These are phyloP conservation scores for Limulus polyphemus DNA, from an alignment of 2,888 invertebrate species.

Conservation along the genomic window DNA sequence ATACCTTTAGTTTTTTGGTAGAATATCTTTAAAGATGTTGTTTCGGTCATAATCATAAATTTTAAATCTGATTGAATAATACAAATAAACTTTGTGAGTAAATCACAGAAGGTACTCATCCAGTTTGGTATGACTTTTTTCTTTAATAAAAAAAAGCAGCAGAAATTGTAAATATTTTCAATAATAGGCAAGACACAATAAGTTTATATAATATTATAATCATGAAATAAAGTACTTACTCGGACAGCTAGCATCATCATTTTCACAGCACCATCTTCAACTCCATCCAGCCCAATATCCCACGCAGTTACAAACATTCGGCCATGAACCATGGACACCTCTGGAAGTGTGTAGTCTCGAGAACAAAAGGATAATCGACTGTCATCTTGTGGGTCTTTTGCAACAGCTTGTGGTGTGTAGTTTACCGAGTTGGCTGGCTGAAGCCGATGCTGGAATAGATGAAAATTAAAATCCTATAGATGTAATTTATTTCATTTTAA, in stretches of 20 bases:
- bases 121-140: not conserved
- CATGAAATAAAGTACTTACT: conserved; percentile 33
- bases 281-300: conserved; percentile 67
- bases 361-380: conserved; percentile 41
- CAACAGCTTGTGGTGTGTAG: conserved; percentile 38
- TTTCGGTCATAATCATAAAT: too few species aligned
- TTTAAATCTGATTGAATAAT: too few species aligned
- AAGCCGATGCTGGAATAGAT: conserved; percentile 29
- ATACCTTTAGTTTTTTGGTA: too few species aligned
- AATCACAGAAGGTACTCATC: too few species aligned
- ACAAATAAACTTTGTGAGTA: too few species aligned
- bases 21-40: too few species aligned
- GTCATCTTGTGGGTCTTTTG: conserved; percentile 32
- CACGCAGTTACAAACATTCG: conserved; percentile 73
- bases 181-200: not conserved
- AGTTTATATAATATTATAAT: not conserved
- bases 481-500: too few species aligned
- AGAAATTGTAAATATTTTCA: not conserved
- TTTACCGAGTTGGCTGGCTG: conserved; percentile 36
- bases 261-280: conserved; percentile 67
- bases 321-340: conserved; percentile 66
- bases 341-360: conserved; percentile 68
- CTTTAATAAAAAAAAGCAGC: not conserved
- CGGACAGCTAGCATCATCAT: conserved; percentile 68
- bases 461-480: not conserved